phyloP scores from a whole-genome alignment of 1,140 invertebrate species.

The Hypsibius dujardini region DNA sequence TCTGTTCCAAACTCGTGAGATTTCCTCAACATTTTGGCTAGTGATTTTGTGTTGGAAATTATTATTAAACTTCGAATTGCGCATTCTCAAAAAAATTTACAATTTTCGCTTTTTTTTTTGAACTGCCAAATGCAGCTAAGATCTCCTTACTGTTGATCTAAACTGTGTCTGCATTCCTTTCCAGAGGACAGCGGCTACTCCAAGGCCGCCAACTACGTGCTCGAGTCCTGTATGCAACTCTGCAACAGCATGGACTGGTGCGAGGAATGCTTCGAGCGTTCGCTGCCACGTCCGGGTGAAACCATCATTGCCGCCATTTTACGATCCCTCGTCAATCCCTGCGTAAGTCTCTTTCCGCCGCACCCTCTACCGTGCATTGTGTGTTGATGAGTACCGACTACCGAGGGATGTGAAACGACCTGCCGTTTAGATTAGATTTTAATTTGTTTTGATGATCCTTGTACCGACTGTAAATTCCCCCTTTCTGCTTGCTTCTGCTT shows the following conservation, averaged over 20 bases:
- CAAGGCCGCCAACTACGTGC: neutral
- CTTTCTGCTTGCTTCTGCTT: too few relatives aligned
- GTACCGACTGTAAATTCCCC: too few relatives aligned
- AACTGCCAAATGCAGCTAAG: too few relatives aligned
- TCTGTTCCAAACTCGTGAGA: too few relatives aligned
- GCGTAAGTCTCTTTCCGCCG: neutral
- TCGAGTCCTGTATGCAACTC: neutral
- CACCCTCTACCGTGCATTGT: neutral
- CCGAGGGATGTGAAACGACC: neutral
- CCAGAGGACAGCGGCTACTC: slow-evolving; percentile 5
- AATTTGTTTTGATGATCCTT: too few relatives aligned
- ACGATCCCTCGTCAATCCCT: neutral
- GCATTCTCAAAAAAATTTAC: too few relatives aligned
- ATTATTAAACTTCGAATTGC: too few relatives aligned
- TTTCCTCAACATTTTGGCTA: too few relatives aligned
- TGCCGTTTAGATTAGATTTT: neutral
- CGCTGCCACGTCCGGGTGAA: neutral
- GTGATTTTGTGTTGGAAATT: too few relatives aligned
- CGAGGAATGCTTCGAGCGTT: slow-evolving; percentile 1
- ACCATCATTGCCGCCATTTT: neutral
- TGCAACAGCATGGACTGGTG: slow-evolving; percentile 15
- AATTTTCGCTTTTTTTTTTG: too few relatives aligned
- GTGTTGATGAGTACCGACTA: neutral
- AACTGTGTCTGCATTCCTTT: neutral
- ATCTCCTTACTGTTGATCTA: too few relatives aligned